Evolutionary conservation across 2,888 invertebrate species (phyloP).

Genomic region (Ariolimax columbianus): DNA sequence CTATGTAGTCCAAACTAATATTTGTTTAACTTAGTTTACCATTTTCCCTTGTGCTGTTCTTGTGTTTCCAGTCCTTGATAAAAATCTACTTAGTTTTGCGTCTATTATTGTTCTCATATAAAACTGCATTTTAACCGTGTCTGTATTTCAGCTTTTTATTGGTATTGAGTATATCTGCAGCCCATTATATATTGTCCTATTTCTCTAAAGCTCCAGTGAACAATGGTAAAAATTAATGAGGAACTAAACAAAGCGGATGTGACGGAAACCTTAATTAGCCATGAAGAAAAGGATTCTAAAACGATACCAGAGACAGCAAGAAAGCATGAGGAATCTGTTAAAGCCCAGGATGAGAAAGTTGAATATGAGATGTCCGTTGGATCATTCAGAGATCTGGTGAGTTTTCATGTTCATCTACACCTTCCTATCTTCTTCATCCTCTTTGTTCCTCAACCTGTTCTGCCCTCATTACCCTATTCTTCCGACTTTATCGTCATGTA

Average conservation of each 20-base stretch:
- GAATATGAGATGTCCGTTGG: conserved; percentile 7
- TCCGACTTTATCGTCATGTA: too few relatives aligned
- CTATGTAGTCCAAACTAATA: too few relatives aligned
- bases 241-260: neutral
- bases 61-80: too few relatives aligned
- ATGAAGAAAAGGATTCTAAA: neutral
- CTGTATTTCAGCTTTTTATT: too few relatives aligned
- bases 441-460: neutral
- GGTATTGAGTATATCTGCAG: too few relatives aligned
- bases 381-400: conserved; percentile 7
- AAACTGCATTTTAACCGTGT: too few relatives aligned
- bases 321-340: neutral
- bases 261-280: neutral
- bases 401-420: neutral
- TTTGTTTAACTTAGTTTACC: too few relatives aligned
- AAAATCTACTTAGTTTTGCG: too few relatives aligned
- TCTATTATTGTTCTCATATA: too few relatives aligned
- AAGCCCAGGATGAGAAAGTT: neutral
- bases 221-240: neutral
- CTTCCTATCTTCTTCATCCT: neutral
- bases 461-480: neutral
- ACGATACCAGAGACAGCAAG: too few relatives aligned
- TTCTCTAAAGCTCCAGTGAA: neutral
- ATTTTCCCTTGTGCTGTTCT: too few relatives aligned
- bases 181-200: neutral